Conservation (phyloP, 1,140 invertebrate genomes). For the Epicauta chinensis region DNA sequence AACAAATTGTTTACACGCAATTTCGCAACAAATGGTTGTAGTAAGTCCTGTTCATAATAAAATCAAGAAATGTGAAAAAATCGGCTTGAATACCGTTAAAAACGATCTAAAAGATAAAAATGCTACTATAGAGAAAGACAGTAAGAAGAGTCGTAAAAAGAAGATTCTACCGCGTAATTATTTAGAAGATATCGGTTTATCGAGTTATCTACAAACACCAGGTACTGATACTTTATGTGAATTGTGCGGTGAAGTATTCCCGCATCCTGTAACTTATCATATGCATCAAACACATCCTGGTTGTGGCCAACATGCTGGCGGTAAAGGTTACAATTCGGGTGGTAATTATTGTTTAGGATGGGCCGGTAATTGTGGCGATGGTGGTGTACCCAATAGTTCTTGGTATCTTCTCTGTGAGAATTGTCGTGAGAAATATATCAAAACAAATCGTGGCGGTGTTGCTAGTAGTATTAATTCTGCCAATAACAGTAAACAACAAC, state of each 20-base stretch:
- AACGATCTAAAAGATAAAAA: constrained; percentile 43
- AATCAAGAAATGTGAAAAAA: constrained; percentile 44
- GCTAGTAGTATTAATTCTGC: too few species aligned
- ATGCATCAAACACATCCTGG: constrained; percentile 86
- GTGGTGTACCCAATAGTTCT: constrained; percentile 67
- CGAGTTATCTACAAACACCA: constrained; percentile 28
- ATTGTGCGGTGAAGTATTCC: constrained; percentile 71
- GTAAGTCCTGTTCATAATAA: constrained; percentile 46
- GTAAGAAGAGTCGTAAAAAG: constrained; percentile 50
- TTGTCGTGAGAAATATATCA: constrained; percentile 78
- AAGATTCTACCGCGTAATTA: constrained; percentile 46
- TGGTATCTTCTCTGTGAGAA: constrained; percentile 91
- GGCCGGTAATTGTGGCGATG: constrained; percentile 84
- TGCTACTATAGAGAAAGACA: constrained; percentile 46
- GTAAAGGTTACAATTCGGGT: constrained; percentile 81
- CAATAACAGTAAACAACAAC: constrained; percentile 23
- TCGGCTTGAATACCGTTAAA: constrained; percentile 31
- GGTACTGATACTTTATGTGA: constrained; percentile 70
- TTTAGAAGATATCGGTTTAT: constrained; percentile 37
- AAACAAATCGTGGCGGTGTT: constrained; percentile 45
- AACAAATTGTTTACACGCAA: constrained; percentile 58
- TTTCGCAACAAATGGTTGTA: constrained; percentile 51
- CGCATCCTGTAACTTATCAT: constrained; percentile 83
- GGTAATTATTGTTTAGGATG: constrained; percentile 81
- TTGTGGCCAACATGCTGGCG: constrained; percentile 78